Base-by-base conservation (phyloP, 1,140 invertebrate species). In the Lasaia peninsularis region DNA sequence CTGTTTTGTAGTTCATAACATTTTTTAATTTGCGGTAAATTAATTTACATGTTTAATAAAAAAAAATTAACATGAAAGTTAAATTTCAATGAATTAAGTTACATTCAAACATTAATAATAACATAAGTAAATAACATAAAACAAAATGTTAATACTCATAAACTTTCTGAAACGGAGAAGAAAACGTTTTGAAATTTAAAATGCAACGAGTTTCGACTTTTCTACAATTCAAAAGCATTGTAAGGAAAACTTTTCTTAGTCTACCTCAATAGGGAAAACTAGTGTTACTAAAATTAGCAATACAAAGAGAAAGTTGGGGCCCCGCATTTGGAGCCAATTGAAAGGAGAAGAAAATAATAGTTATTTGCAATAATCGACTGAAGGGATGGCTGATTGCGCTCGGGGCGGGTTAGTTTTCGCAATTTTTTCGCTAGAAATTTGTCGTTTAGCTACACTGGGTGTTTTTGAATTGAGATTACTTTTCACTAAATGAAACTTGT, bases 311-410 rank as follows among this genome's bases (percentile, higher is more conserved):
- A 68, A 67, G 71, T 69, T 69, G 69, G 74, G 70, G 66, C 73
- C 21, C 21, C 58, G 73, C 67, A 73, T 78, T 85, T 69, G 70
- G 63, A 62, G 80, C 75, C 84, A 83, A 88, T 85, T 88, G 80
- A 88, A 87, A 78, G 78, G 75, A 71, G 79, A 83, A 78, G 77
- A 69, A 81, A 88, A 88, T 88, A 86, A 88, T 86, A 88, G 85
- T 88, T 88, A 88, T 88, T 88, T 88, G 83, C 80, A 76, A 86
- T 88, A 88, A 88, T 88, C 85, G 82, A 63, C 67, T 73, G 75
- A 80, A 86, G 85, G 85, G 85, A 82, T 69, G 85, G 72, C 71
- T 88, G 85, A 88, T 88, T 88, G 81, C 81, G 80, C 81, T 80
- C 67, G 68, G 73, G 78, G 82, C 76, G 61, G 63, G 67, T 60